These are phyloP conservation scores for Aphaenogaster rudis DNA, from an alignment of 1,140 invertebrate genomes.

Conservation along the genomic window DNA sequence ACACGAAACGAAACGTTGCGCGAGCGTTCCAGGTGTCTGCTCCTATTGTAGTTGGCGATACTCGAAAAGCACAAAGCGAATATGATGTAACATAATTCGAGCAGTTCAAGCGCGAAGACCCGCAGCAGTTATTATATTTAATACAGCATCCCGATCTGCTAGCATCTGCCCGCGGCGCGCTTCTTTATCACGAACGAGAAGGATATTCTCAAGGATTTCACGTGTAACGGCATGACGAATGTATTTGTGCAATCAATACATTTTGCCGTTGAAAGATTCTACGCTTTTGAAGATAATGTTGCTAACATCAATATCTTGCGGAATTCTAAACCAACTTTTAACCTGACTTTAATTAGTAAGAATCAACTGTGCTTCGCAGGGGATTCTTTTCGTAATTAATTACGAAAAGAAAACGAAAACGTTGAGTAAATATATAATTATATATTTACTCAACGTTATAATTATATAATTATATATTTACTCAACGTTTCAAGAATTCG, in stretches of 20 bases:
- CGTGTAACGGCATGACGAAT: not conserved
- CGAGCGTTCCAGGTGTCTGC: conserved; percentile 72
- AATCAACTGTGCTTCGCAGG: not conserved
- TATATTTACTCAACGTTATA: not conserved
- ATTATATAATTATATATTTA: not conserved
- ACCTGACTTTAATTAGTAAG: not conserved
- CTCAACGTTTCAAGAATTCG: not conserved
- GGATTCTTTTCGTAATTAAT: not conserved
- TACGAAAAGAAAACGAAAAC: no score
- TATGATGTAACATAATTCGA: conserved; percentile 81
- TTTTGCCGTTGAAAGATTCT: not conserved
- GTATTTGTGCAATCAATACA: not conserved
- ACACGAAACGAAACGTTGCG: conserved; percentile 56
- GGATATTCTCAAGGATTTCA: conserved; percentile 26
- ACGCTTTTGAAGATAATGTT: not conserved
- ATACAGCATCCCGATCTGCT: conserved; percentile 58
- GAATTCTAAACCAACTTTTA: not conserved
- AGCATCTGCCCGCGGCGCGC: conserved; percentile 69
- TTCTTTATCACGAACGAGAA: conserved; percentile 37
- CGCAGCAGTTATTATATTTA: conserved; percentile 74
- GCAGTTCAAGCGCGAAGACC: conserved; percentile 77
- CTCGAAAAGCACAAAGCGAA: conserved; percentile 70
- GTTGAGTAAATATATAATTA: not conserved
- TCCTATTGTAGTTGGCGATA: conserved; percentile 67
- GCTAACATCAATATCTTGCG: not conserved